Conservation (phyloP, 2,113 vertebrate species). For the Colistium nudipinnis region DNA sequence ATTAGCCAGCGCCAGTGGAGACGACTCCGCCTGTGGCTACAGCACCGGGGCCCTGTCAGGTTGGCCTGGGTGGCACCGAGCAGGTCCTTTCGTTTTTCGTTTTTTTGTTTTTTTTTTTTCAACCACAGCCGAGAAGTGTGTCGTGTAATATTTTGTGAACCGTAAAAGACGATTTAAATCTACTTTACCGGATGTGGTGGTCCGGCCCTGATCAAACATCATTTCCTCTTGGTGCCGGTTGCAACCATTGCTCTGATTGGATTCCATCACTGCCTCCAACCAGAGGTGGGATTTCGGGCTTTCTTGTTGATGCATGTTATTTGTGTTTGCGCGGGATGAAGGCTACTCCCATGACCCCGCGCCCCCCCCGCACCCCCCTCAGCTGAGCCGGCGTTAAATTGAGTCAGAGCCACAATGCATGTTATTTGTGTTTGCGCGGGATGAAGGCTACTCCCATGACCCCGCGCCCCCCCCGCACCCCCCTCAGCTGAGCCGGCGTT, state of each 20-base stretch:
- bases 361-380: constrained; percentile 60
- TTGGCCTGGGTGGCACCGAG: constrained; percentile 27
- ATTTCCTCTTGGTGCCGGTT: constrained; percentile 42
- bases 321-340: constrained; percentile 62
- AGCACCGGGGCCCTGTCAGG: constrained; percentile 48
- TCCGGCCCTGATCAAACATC: constrained; percentile 32
- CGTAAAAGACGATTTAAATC: constrained; percentile 35
- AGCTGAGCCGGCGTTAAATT: constrained; percentile 74
- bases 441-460: constrained; percentile 55
- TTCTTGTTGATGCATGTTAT: constrained; percentile 72
- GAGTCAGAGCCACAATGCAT: constrained; percentile 73
- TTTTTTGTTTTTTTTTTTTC: no score
- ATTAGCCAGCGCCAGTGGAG: constrained; percentile 65
- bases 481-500: constrained; percentile 65
- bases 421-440: constrained; percentile 71
- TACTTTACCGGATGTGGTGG: constrained; percentile 4
- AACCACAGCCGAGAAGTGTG: constrained; percentile 14
- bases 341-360: constrained; percentile 60
- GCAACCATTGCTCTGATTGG: constrained; percentile 49
- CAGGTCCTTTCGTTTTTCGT: no score
- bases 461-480: constrained; percentile 62
- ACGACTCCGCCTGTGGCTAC: constrained; percentile 58
- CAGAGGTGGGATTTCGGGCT: constrained; percentile 47
- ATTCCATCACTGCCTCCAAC: constrained; percentile 32
- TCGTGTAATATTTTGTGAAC: constrained; percentile 39